Conservation (phyloP, 2,888 invertebrate genomes). For the Lithophane leautieri region DNA sequence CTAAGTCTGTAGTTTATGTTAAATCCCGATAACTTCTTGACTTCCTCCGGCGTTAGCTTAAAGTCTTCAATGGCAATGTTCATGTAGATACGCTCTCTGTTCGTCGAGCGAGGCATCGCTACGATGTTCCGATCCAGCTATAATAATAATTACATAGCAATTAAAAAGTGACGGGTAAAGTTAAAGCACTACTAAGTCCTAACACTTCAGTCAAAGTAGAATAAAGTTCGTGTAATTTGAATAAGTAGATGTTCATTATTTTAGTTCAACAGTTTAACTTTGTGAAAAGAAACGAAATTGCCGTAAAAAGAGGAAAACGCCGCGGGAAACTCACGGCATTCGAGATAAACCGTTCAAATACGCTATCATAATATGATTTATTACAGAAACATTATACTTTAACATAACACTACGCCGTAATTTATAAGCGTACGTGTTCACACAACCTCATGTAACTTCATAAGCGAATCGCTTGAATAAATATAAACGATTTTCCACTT, state of each 20-base stretch:
- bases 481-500: constrained; percentile 66
- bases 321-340: constrained; percentile 30
- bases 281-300: constrained; percentile 13
- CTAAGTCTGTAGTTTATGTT: constrained; percentile 85
- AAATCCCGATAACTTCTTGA: constrained; percentile 87
- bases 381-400: constrained; percentile 34
- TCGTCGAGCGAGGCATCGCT: constrained; percentile 91
- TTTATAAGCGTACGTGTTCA: constrained; percentile 39
- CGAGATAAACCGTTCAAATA: constrained; percentile 50
- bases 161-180: neutral
- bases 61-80: constrained; percentile 91
- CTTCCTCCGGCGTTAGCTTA: constrained; percentile 86
- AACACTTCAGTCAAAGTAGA: neutral
- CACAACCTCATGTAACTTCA: constrained; percentile 45
- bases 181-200: constrained; percentile 5
- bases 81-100: constrained; percentile 88
- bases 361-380: constrained; percentile 46
- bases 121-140: constrained; percentile 90
- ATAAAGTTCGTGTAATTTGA: constrained; percentile 14
- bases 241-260: constrained; percentile 27
- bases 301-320: constrained; percentile 22
- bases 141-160: constrained; percentile 59
- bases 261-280: constrained; percentile 22
- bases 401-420: constrained; percentile 34
- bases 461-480: constrained; percentile 56